Conservation (phyloP, 2,113 vertebrate species). For the Saccopteryx bilineata region DNA sequence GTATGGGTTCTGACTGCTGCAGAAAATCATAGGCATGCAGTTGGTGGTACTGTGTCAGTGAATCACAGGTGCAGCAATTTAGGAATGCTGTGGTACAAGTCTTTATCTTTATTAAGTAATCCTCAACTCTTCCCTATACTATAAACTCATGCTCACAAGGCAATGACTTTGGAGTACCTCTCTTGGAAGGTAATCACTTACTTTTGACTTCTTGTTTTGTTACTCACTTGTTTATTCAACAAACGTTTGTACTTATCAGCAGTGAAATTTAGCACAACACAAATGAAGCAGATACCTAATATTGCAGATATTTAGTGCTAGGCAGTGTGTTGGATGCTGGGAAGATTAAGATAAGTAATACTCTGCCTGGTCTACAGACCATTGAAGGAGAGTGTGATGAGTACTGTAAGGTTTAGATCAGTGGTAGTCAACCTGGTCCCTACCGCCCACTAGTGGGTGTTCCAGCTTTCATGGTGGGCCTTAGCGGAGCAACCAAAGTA, state of each 20-base stretch:
- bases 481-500: no score
- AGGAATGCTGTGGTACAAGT: constrained; percentile 41
- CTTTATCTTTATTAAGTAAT: constrained; percentile 7
- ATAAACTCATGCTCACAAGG: neutral
- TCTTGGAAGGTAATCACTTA: neutral
- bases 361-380: neutral
- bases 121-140: neutral
- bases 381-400: neutral
- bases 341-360: constrained; percentile 5
- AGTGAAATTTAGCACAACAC: neutral
- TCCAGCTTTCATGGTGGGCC: no score
- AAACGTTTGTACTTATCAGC: neutral
- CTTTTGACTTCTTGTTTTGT: constrained; percentile 54
- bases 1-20: neutral
- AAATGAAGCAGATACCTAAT: neutral
- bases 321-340: neutral
- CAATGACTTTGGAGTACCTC: constrained; percentile 27
- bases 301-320: neutral
- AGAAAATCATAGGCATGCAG: neutral
- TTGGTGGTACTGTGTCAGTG: constrained; percentile 4
- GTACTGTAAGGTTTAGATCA: neutral
- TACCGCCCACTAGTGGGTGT: no score
- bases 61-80: constrained; percentile 39
- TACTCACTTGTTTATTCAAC: constrained; percentile 24
- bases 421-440: no score